phyloP scores from a whole-genome alignment of 2,113 vertebrate species.

The Arvicanthis niloticus region DNA sequence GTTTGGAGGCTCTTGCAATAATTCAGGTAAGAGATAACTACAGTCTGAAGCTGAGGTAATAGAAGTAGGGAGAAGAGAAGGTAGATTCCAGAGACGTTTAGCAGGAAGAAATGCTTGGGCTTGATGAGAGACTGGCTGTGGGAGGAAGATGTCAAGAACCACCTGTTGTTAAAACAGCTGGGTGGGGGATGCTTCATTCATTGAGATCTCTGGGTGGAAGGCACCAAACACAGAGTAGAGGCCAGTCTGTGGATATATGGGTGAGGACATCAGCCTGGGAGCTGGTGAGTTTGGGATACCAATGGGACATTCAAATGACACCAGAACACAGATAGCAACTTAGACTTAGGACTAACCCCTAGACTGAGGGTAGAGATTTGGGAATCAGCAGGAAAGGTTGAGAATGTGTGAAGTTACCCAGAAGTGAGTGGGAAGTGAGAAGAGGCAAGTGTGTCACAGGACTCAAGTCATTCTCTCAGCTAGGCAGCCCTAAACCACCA shows the following conservation, averaged over 20 bases:
- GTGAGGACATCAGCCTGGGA: neutral
- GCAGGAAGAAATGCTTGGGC: neutral
- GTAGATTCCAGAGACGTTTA: slow-evolving; percentile 55
- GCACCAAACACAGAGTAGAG: neutral
- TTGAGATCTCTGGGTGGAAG: neutral
- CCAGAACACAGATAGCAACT: neutral
- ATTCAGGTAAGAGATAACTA: slow-evolving; percentile 42
- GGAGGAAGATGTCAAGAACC: slow-evolving; percentile 15
- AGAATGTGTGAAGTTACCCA: neutral
- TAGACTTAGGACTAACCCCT: neutral
- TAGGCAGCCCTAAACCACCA: slow-evolving; percentile 14
- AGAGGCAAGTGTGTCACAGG: slow-evolving; percentile 17
- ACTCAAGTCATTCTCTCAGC: neutral
- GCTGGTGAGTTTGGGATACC: neutral
- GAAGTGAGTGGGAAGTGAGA: neutral
- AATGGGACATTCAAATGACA: neutral
- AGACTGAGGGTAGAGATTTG: slow-evolving; percentile 1
- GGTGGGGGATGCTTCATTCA: neutral
- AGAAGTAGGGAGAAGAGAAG: neutral
- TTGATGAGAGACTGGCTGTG: neutral
- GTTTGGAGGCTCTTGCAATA: slow-evolving; percentile 47
- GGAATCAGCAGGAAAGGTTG: neutral
- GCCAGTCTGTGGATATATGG: neutral
- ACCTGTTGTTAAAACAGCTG: slow-evolving; percentile 11
- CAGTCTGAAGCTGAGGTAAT: neutral